phyloP scores from a whole-genome alignment of 2,888 invertebrate genomes.

The Ypsolopha scabrella region DNA sequence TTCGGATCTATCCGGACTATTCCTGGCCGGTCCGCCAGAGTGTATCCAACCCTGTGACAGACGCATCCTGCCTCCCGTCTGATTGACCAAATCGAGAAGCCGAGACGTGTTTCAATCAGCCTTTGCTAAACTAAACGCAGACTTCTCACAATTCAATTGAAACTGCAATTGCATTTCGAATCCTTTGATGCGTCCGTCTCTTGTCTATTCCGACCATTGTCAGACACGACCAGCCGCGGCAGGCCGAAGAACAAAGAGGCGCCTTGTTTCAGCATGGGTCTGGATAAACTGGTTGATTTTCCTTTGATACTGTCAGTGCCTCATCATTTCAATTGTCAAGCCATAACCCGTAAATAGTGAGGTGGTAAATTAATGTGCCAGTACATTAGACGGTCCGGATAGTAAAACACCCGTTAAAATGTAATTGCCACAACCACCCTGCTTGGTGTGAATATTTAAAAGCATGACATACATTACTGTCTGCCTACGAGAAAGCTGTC shows the following conservation, averaged over 20 bases:
- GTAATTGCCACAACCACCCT: slow-evolving; percentile 53
- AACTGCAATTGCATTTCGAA: slow-evolving; percentile 65
- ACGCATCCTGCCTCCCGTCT: neutral
- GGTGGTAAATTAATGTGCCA: slow-evolving; percentile 66
- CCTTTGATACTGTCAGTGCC: slow-evolving; percentile 46
- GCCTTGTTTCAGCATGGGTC: slow-evolving; percentile 25
- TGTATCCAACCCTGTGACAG: too few relatives aligned
- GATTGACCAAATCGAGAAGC: slow-evolving; percentile 5
- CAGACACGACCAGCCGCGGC: slow-evolving; percentile 30
- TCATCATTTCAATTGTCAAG: slow-evolving; percentile 65
- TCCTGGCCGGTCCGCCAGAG: too few relatives aligned
- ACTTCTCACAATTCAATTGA: slow-evolving; percentile 63
- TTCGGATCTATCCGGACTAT: too few relatives aligned
- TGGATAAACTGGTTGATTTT: slow-evolving; percentile 23
- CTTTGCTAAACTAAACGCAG: slow-evolving; percentile 51
- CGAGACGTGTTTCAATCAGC: slow-evolving; percentile 61
- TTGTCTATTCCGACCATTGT: slow-evolving; percentile 66
- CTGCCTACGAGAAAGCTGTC: too few relatives aligned
- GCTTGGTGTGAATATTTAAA: slow-evolving; percentile 5
- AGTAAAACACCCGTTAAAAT: slow-evolving; percentile 67
- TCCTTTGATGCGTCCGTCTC: slow-evolving; percentile 68
- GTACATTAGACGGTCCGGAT: slow-evolving; percentile 64
- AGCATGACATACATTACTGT: too few relatives aligned
- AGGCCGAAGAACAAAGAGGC: slow-evolving; percentile 26
- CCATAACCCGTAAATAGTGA: slow-evolving; percentile 56